Percentiles rank a stretch among this genome's conserved stretches.
Evolutionary conservation across 2,113 vertebrate genomes (phyloP).

Genomic region (Paradoxurus hermaphroditus): DNA sequence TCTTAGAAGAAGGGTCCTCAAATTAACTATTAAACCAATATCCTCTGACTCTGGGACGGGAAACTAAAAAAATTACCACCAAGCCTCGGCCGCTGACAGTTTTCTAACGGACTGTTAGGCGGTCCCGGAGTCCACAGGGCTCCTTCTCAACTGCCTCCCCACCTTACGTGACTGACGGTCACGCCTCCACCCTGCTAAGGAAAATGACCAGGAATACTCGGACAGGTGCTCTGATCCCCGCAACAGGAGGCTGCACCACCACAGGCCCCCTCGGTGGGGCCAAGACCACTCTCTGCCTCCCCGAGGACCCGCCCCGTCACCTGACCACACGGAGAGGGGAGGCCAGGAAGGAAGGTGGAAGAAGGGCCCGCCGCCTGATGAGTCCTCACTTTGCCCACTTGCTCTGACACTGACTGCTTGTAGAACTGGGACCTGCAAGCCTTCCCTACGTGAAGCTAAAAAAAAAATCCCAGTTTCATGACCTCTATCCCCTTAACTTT

Average conservation of each 20-base stretch:
- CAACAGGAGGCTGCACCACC: not conserved
- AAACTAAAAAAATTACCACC: not conserved
- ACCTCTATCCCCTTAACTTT: not conserved
- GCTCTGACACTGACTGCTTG: too few relatives aligned
- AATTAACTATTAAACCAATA: not conserved
- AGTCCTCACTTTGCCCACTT: not conserved
- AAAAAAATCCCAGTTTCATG: not conserved
- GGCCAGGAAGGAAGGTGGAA: not conserved
- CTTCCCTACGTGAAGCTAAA: not conserved
- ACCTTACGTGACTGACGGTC: not conserved
- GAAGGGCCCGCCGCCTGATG: accelerated
- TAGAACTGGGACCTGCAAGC: not conserved
- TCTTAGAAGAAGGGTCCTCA: not conserved
- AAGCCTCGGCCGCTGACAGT: not conserved
- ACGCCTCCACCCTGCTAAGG: not conserved
- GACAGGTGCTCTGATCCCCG: not conserved
- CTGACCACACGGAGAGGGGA: not conserved
- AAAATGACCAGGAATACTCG: not conserved
- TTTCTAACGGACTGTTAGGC: not conserved
- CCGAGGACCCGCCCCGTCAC: not conserved
- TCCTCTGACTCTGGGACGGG: not conserved
- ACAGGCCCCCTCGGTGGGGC: not conserved
- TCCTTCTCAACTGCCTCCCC: not conserved
- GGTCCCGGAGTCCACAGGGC: not conserved
- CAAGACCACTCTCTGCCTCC: not conserved